Conservation (phyloP, 2,113 vertebrate genomes). For the Zosterops pallidus region DNA sequence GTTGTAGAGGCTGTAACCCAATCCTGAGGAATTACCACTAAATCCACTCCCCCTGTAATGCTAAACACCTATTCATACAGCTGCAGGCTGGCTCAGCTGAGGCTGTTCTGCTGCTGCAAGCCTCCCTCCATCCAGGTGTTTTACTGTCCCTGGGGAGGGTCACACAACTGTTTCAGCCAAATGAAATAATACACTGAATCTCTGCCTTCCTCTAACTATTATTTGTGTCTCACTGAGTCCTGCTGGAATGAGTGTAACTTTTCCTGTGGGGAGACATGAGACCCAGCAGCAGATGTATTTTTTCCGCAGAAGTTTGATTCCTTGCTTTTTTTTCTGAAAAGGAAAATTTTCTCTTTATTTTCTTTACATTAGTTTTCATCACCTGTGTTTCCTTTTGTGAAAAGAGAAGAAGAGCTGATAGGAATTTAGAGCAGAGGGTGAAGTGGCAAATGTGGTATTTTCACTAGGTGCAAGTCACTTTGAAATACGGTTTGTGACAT, state of each 20-base stretch:
- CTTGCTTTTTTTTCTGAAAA: background rate
- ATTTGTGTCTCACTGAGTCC: background rate
- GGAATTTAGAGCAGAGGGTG: background rate
- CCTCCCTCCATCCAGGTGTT: background rate
- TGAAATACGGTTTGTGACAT: background rate
- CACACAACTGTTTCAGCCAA: background rate
- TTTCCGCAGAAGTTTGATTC: background rate
- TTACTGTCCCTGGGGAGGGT: background rate
- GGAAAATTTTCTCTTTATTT: background rate
- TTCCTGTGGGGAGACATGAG: background rate
- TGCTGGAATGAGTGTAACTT: background rate
- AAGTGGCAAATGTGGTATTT: background rate
- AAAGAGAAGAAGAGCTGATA: background rate
- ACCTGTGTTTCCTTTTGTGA: fast-evolving
- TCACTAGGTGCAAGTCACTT: background rate
- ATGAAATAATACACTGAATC: background rate
- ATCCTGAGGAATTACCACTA: background rate
- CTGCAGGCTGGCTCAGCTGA: background rate
- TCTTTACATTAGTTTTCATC: background rate
- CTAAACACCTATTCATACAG: background rate
- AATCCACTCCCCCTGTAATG: background rate
- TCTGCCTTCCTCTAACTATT: background rate
- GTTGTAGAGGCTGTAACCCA: background rate
- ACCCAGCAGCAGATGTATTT: background rate
- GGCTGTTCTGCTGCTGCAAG: background rate